Conservation (phyloP, 1,140 invertebrate species). For the Camponotus pennsylvanicus region DNA sequence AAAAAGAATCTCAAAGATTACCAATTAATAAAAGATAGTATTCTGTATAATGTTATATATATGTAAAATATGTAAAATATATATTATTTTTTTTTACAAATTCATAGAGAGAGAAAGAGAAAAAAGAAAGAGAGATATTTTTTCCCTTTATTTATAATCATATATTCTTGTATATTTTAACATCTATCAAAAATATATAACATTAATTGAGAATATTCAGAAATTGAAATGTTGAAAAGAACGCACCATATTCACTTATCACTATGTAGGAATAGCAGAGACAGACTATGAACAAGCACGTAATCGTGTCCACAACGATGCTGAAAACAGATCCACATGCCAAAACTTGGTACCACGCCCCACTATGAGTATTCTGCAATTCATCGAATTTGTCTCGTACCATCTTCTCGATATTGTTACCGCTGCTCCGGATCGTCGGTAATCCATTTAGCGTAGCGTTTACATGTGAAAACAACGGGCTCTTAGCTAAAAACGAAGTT, state of each 20-base stretch:
- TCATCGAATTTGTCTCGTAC: constrained; percentile 91
- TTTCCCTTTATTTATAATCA: no score
- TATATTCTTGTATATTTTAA: no score
- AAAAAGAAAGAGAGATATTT: no score
- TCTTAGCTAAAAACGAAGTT: constrained; percentile 86
- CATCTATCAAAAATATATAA: no score
- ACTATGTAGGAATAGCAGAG: constrained; percentile 84
- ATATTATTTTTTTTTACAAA: no score
- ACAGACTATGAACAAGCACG: constrained; percentile 74
- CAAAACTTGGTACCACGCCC: constrained; percentile 89
- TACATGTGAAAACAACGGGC: constrained; percentile 94
- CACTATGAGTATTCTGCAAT: constrained; percentile 89
- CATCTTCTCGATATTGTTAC: constrained; percentile 86
- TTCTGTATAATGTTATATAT: no score
- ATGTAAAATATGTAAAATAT: no score
- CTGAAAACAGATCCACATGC: constrained; percentile 87
- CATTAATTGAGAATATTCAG: neutral
- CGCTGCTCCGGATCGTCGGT: constrained; percentile 92
- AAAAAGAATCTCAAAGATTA: neutral
- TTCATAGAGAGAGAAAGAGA: no score
- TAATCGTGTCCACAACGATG: constrained; percentile 76
- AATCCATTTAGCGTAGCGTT: constrained; percentile 92
- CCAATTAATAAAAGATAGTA: no score
- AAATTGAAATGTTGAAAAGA: neutral
- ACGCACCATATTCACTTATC: constrained; percentile 74